phyloP scores from a whole-genome alignment of 2,113 vertebrate genomes.

The Mesembrinibis cayennensis region DNA sequence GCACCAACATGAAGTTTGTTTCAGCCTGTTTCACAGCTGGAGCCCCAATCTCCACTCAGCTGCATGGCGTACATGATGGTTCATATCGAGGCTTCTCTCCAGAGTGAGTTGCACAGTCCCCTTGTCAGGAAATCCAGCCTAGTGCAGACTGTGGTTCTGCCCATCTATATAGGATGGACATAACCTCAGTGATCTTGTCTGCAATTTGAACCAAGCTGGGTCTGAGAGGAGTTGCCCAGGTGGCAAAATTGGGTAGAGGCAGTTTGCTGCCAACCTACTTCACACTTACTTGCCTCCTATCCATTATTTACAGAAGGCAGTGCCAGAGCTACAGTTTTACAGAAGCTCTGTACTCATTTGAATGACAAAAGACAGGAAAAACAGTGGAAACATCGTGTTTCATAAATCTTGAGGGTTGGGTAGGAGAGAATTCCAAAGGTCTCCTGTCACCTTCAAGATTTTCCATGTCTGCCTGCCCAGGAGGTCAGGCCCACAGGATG shows the following conservation, averaged over 20 bases:
- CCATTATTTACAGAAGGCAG: background rate
- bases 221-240: background rate
- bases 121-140: background rate
- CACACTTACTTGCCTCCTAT: background rate
- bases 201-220: background rate
- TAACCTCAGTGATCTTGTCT: background rate
- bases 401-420: background rate
- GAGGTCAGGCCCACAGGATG: background rate
- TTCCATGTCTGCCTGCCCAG: background rate
- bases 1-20: background rate
- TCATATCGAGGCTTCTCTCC: background rate
- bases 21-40: background rate
- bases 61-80: fast-evolving
- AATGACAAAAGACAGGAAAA: background rate
- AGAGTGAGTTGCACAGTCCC: background rate
- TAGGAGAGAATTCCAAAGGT: background rate
- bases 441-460: background rate
- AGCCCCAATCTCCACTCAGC: background rate
- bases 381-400: background rate
- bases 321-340: background rate
- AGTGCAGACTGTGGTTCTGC: background rate
- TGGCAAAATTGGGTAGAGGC: background rate
- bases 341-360: background rate
- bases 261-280: background rate
- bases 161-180: too few relatives aligned